These are phyloP conservation scores for Spicauda simplicius DNA, from an alignment of 2,888 invertebrate species.

Conservation along the genomic window DNA sequence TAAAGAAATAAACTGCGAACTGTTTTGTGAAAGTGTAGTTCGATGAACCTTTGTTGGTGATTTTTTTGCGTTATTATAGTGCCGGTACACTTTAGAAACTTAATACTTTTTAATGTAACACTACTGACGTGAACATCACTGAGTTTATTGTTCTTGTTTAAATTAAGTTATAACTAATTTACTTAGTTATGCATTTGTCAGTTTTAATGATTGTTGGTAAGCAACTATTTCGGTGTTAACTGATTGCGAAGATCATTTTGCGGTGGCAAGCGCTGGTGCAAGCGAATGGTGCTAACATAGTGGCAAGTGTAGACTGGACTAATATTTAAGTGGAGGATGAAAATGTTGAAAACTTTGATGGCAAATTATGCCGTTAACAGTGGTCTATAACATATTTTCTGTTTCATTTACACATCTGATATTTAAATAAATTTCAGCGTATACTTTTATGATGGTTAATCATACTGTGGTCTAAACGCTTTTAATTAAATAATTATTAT, in stretches of 20 bases:
- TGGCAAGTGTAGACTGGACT: conserved; percentile 31
- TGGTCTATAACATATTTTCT: neutral
- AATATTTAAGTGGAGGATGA: conserved; percentile 12
- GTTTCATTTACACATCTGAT: neutral
- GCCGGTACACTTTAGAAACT: neutral
- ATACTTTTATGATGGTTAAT: too few relatives aligned
- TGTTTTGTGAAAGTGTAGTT: neutral
- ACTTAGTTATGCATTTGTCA: conserved; percentile 17
- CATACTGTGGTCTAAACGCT: too few relatives aligned
- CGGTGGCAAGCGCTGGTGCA: conserved; percentile 8
- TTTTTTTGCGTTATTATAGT: neutral
- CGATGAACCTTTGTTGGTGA: too few relatives aligned
- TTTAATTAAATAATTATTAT: too few relatives aligned
- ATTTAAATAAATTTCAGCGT: neutral
- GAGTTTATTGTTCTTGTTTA: neutral
- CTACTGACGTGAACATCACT: neutral
- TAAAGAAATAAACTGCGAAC: neutral
- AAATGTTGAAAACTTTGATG: neutral
- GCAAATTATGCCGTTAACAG: neutral
- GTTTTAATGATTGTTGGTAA: conserved; percentile 9
- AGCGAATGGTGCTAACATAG: conserved; percentile 28
- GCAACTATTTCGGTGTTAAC: neutral
- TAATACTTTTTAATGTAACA: neutral
- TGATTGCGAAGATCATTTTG: conserved; percentile 7
- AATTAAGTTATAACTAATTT: conserved; percentile 1